A percentile compares a stretch with the other conserved stretches of the same genome.
Conservation (phyloP, 2,113 vertebrate genomes). For the Albula goreensis region DNA sequence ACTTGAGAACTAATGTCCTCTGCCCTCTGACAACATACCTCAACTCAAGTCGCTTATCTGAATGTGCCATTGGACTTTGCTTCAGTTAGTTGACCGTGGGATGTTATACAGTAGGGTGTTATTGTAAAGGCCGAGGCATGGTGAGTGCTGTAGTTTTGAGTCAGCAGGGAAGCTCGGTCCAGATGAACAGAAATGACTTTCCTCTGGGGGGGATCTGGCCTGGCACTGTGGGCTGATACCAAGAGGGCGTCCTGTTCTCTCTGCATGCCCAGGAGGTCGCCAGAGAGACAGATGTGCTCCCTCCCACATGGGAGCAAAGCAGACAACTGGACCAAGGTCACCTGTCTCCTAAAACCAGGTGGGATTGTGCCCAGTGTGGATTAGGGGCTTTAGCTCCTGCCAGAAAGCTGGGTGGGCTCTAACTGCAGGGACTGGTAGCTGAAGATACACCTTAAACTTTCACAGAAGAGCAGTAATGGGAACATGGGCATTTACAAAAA, state of each 20-base stretch:
- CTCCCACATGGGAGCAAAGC: not conserved
- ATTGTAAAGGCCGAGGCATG: not conserved
- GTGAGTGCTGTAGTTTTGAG: not conserved
- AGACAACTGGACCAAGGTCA: not conserved
- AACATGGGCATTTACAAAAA: not conserved
- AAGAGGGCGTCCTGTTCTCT: not conserved
- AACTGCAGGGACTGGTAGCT: not conserved
- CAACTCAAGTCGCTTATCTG: not conserved
- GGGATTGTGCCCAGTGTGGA: not conserved
- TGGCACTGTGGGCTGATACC: not conserved
- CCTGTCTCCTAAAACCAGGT: not conserved
- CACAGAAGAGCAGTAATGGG: not conserved
- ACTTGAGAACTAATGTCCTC: not conserved
- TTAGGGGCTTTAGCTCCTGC: not conserved
- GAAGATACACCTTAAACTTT: not conserved
- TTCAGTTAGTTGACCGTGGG: not conserved
- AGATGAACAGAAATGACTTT: not conserved
- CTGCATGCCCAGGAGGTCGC: not conserved
- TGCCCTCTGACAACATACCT: not conserved
- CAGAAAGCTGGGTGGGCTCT: not conserved
- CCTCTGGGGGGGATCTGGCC: not conserved
- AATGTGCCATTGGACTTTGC: not conserved
- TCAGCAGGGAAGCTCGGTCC: not conserved
- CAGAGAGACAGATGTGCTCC: not conserved
- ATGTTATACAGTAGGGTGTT: not conserved